Conservation (phyloP, 2,113 vertebrate genomes). For the Planiliza haematocheilus region DNA sequence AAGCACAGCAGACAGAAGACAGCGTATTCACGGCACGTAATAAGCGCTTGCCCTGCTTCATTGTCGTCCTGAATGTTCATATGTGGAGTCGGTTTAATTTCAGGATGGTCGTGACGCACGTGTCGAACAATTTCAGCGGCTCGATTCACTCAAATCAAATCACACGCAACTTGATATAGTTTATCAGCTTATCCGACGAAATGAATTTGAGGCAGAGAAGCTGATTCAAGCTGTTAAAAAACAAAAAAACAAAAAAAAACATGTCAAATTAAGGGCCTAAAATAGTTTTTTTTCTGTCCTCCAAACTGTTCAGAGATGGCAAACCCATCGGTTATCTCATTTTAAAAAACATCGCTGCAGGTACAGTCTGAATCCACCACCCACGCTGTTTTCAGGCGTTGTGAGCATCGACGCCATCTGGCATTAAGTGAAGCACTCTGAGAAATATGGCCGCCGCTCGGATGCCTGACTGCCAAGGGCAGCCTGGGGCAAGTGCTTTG, state of each 20-base stretch:
- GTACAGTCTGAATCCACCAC: conserved; percentile 47
- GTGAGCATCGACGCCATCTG: conserved; percentile 68
- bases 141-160: conserved; percentile 16
- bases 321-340: conserved; percentile 26
- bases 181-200: not conserved
- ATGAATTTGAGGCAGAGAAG: not conserved
- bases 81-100: not conserved
- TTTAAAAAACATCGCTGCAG: conserved; percentile 48
- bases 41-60: too few relatives aligned
- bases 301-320: conserved; percentile 14
- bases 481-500: conserved; percentile 52
- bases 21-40: too few relatives aligned
- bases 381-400: conserved; percentile 48
- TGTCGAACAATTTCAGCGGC: not conserved
- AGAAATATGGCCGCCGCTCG: conserved; percentile 61
- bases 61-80: not conserved
- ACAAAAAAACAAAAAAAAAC: too few relatives aligned
- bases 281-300: conserved; percentile 36
- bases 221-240: too few relatives aligned
- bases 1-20: too few relatives aligned
- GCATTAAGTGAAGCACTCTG: conserved; percentile 49
- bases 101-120: not conserved
- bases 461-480: conserved; percentile 62
- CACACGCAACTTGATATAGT: not conserved
- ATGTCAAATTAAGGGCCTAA: too few relatives aligned